These are phyloP conservation scores for Paradisaea rubra DNA, from an alignment of 2,113 vertebrate genomes.

Conservation along the genomic window DNA sequence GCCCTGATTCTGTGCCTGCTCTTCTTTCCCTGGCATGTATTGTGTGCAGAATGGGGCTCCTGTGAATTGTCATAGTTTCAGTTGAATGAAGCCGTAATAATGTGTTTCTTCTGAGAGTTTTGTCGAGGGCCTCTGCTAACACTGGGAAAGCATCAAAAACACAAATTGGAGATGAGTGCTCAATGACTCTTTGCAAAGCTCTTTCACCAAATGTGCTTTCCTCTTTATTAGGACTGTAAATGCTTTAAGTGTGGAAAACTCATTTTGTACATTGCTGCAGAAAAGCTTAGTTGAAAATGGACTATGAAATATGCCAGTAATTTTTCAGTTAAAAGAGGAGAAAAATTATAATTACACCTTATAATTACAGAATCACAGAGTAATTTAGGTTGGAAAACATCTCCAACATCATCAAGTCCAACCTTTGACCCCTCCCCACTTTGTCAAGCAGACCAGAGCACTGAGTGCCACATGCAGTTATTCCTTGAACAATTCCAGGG, in stretches of 20 bases:
- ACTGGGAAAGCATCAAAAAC: neutral
- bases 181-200: neutral
- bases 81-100: neutral
- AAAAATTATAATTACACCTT: neutral
- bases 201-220: neutral
- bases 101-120: neutral
- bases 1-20: neutral
- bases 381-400: neutral
- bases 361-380: neutral
- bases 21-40: neutral
- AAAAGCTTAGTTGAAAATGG: neutral
- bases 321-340: neutral
- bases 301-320: neutral
- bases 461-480: rapidly evolving
- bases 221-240: neutral
- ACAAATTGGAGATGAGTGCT: neutral
- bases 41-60: neutral
- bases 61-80: neutral
- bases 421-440: neutral
- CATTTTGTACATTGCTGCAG: neutral
- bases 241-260: neutral
- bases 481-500: neutral
- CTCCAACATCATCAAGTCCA: neutral
- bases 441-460: no score
- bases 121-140: neutral